A percentile compares a stretch with the other conserved stretches of the same genome.
These are phyloP conservation scores for Zalophus californianus DNA, from an alignment of 2,797 vertebrate genomes.

Conservation along the genomic window DNA sequence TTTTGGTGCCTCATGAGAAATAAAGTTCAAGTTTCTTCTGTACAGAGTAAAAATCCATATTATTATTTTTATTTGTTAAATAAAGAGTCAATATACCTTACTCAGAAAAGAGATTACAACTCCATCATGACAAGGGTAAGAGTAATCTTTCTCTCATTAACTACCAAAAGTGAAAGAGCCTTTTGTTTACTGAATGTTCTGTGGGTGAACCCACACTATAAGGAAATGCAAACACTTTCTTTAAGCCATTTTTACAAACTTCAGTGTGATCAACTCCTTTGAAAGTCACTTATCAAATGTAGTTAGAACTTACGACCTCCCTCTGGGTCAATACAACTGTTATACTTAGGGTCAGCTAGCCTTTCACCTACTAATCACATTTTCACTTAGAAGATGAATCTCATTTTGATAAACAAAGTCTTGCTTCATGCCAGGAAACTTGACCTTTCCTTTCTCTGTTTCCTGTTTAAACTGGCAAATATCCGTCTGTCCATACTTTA, in stretches of 20 bases:
- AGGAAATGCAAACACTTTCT: not conserved
- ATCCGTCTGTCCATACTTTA: not conserved
- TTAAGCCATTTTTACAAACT: not conserved
- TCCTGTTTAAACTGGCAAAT: constrained; percentile 65
- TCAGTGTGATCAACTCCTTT: not conserved
- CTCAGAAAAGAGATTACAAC: not conserved
- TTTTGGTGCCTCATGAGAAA: not conserved
- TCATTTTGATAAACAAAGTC: not conserved
- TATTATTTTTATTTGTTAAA: not conserved
- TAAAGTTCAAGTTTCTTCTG: not conserved
- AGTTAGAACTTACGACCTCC: not conserved
- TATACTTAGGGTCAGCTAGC: not conserved
- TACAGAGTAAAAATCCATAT: not conserved
- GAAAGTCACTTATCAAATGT: not conserved
- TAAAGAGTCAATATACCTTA: not conserved
- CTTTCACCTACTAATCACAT: not conserved
- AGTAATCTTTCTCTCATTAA: not conserved
- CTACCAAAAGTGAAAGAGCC: not conserved
- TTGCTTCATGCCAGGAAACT: constrained; percentile 15
- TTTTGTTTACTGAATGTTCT: not conserved
- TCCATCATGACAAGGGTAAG: not conserved
- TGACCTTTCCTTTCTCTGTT: constrained; percentile 12
- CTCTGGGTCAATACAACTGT: not conserved
- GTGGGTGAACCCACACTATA: no score
- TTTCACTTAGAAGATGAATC: not conserved